Base-by-base conservation (phyloP, 2,797 vertebrate species). In the Pyrocephalus nanus region DNA sequence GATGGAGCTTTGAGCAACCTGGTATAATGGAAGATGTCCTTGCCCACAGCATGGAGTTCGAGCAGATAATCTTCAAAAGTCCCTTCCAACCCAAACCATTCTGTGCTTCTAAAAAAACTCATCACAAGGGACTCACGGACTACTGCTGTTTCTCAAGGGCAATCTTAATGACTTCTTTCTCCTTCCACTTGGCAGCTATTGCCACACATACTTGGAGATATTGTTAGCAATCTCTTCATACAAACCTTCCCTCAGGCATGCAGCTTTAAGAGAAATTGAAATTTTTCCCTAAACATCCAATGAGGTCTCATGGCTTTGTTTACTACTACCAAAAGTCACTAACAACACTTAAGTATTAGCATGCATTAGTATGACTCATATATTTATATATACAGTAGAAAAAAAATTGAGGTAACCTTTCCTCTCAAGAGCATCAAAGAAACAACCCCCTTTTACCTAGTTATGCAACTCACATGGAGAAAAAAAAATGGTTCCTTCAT, bases 31-130 rank as follows among this genome's bases (percentile, higher is more conserved):
- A 73, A 50, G 32, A 29, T 29, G 54, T 61, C 54, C 23, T 14
- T 69, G 50, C 23, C 11, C 19, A 34, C 0, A 0, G 18, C 23
- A 34, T 1, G 5, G 17, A 34, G 11, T 40, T 64, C 1, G 2
- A 72, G 26, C 45, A 34, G 32, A 38, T 12, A 4, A 66, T 36
- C 43, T 61, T 55, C 2, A 73, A 71, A 79, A 32, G 29, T 30
- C 21, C 38, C 32, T 76, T 82, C 27, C 18, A 61, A 88, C 0
- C 1, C 16, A 88, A 79, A 75, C 19, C 43, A 22, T 45, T 47
- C 34, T 25, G 16, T n/a, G 29, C 78, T 40, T 81, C 57, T 62
- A 69, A 47, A 23, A 50, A 50, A 19, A 3, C 16, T 40, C 14
- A 66, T 25, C 18, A 19, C 25, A 53, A 15, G 22, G 15, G 22